Conservation (phyloP, 1,140 invertebrate species). For the Zaprionus ghesquierei region DNA sequence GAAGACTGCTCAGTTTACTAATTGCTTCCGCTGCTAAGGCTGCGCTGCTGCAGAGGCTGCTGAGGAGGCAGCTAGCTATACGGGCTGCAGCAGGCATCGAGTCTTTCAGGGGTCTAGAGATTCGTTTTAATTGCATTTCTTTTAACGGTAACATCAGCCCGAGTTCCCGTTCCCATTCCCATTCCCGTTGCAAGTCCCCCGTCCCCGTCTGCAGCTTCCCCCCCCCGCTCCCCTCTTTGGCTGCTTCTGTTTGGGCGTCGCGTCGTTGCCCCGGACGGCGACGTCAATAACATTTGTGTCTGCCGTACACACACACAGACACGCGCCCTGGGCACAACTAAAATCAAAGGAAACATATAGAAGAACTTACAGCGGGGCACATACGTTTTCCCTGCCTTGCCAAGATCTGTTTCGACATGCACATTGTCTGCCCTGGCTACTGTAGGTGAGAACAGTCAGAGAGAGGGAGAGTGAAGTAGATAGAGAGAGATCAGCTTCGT, state of each 20-base stretch:
- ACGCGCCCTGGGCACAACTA: slow-evolving; percentile 12
- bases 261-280: slow-evolving; percentile 48
- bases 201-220: neutral
- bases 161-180: neutral
- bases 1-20: slow-evolving; percentile 74
- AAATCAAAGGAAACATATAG: slow-evolving; percentile 55
- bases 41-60: slow-evolving; percentile 19
- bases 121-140: slow-evolving; percentile 80
- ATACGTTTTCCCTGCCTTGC: slow-evolving; percentile 6
- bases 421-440: slow-evolving; percentile 19
- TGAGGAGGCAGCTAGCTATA: neutral
- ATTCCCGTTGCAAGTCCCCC: neutral
- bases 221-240: slow-evolving; percentile 10
- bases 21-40: slow-evolving; percentile 71
- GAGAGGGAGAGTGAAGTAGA: neutral
- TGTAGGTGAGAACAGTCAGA: slow-evolving; percentile 27
- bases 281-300: slow-evolving; percentile 78
- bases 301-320: slow-evolving; percentile 33
- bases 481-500: neutral
- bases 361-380: slow-evolving; percentile 5
- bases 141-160: slow-evolving; percentile 75
- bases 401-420: slow-evolving; percentile 49
- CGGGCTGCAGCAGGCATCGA: slow-evolving; percentile 30
- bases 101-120: slow-evolving; percentile 71
- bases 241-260: slow-evolving; percentile 33